Evolutionary conservation across 2,888 invertebrate genomes (phyloP).

Genomic region (Fissipunctia ypsillon): DNA sequence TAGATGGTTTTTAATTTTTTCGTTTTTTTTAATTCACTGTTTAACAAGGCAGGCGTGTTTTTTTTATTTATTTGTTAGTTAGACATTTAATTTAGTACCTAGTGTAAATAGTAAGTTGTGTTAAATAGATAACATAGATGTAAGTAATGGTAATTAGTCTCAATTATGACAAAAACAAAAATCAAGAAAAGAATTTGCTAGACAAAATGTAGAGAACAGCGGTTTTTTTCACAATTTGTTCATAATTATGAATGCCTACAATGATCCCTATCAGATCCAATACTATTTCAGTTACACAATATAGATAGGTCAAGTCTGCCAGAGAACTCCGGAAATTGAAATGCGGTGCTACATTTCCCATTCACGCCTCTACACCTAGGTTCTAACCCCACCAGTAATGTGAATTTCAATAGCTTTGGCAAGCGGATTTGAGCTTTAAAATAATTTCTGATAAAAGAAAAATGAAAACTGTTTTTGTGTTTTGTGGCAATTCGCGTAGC

Average conservation of each 20-base stretch:
- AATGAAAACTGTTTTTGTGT: background rate
- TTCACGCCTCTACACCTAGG: background rate
- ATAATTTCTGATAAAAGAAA: background rate
- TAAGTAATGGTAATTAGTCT: background rate
- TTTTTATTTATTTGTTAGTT: too few relatives aligned
- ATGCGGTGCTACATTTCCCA: background rate
- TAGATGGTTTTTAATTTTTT: too few relatives aligned
- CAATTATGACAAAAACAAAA: background rate
- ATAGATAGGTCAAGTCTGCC: background rate
- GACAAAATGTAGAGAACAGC: too few relatives aligned
- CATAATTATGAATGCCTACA: background rate
- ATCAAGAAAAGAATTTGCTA: background rate
- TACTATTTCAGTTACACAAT: background rate
- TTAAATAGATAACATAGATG: too few relatives aligned
- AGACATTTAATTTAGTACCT: too few relatives aligned
- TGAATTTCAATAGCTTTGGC: background rate
- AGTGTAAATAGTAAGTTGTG: too few relatives aligned
- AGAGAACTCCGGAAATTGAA: slow-evolving; percentile 1
- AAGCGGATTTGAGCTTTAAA: background rate
- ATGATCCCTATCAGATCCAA: background rate
- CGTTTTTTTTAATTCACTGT: too few relatives aligned
- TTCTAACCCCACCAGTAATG: background rate
- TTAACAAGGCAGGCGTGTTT: too few relatives aligned
- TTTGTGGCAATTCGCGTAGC: background rate
- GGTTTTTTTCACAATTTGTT: background rate